phyloP scores from a whole-genome alignment of 2,797 vertebrate species.

The Chrosomus eos region DNA sequence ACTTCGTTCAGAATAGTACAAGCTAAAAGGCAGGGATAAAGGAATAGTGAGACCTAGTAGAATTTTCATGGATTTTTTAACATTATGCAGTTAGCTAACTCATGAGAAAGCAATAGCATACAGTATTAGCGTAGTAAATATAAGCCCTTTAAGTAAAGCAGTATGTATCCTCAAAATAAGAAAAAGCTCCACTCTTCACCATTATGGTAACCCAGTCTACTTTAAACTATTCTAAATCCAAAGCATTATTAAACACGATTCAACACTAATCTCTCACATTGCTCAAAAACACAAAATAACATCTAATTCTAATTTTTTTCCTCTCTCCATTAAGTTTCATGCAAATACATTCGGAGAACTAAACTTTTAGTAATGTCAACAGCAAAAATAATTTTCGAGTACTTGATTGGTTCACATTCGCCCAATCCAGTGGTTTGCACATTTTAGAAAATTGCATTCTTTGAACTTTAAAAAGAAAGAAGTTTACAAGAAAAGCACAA shows the following conservation, averaged over 20 bases:
- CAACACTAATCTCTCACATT: neutral
- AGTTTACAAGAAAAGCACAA: neutral
- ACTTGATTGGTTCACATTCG: constrained; percentile 1
- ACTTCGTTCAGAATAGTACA: neutral
- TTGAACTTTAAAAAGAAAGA: no score
- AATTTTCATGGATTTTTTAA: neutral
- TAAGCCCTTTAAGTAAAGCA: neutral
- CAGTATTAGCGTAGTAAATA: neutral
- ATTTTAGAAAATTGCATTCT: neutral
- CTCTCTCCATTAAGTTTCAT: neutral
- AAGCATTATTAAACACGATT: neutral
- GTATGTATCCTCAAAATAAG: no score
- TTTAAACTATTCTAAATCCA: neutral
- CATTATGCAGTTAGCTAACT: neutral
- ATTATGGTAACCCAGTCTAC: neutral
- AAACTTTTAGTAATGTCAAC: neutral
- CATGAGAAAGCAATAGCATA: neutral
- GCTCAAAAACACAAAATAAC: neutral
- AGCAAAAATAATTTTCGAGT: neutral
- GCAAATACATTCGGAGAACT: no score
- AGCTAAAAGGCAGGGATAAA: neutral
- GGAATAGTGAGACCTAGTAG: neutral
- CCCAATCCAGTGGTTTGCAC: neutral
- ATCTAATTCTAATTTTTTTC: neutral
- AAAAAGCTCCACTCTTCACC: neutral